Evolutionary conservation across 2,113 vertebrate genomes (phyloP).

Genomic region (Bubo blakistoni): DNA sequence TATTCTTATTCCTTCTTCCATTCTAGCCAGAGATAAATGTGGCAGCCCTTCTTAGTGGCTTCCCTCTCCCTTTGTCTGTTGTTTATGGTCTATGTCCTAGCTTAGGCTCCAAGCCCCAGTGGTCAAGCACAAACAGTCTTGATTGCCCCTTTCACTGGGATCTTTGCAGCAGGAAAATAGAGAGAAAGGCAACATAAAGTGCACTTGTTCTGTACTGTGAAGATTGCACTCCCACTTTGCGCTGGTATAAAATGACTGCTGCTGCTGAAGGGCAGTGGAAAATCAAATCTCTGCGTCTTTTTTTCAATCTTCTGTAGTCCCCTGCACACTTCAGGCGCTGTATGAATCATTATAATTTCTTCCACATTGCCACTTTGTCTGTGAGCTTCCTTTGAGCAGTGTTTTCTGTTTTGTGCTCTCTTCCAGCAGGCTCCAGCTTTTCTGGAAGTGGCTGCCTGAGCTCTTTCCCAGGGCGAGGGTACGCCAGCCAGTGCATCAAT

Average conservation of each 20-base stretch:
- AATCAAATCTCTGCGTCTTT: constrained; percentile 30
- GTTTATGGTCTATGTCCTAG: not conserved
- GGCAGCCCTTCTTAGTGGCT: not conserved
- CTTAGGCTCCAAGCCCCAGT: not conserved
- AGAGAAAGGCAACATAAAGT: not conserved
- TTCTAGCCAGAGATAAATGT: not conserved
- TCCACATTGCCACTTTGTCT: constrained; percentile 22
- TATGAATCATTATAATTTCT: constrained; percentile 53
- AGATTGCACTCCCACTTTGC: not conserved
- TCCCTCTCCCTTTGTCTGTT: not conserved
- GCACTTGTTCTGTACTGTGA: not conserved
- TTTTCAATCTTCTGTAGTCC: not conserved
- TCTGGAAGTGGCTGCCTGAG: constrained; percentile 41
- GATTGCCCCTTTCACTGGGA: constrained; percentile 2
- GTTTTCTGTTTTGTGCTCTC: not conserved
- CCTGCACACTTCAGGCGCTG: not conserved
- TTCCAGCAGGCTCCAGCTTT: constrained; percentile 25
- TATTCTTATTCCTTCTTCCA: not conserved
- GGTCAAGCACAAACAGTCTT: not conserved
- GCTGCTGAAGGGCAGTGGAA: not conserved
- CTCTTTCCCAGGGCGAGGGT: constrained; percentile 55
- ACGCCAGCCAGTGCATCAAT: constrained; percentile 58
- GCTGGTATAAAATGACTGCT: not conserved
- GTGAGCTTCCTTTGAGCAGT: not conserved
- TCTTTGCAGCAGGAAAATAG: not conserved